Percentiles rank a stretch among this genome's conserved stretches.
These are phyloP conservation scores for Passer montanus DNA, from an alignment of 2,113 vertebrate species.

Conservation along the genomic window DNA sequence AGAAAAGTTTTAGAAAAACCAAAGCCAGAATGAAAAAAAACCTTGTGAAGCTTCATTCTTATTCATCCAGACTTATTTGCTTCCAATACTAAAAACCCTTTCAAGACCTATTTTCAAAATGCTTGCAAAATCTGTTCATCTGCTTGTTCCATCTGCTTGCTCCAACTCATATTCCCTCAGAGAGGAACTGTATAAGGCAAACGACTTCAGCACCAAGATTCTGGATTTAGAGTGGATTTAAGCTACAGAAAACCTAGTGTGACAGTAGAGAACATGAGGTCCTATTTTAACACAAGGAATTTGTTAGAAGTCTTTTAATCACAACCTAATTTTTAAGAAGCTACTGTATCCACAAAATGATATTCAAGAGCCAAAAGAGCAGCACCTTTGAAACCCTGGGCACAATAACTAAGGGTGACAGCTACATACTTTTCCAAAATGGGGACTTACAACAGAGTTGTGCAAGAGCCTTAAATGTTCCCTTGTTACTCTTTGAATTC, in stretches of 20 bases:
- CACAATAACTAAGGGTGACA: neutral
- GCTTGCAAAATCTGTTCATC: conserved; percentile 30
- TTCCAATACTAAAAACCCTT: neutral
- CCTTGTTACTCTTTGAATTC: neutral
- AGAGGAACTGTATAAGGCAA: neutral
- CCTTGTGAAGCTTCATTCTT: neutral
- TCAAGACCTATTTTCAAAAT: conserved; percentile 44
- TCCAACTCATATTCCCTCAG: conserved; percentile 17
- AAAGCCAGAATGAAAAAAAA: neutral
- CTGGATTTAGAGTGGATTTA: neutral
- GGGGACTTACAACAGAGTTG: neutral
- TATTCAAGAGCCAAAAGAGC: neutral
- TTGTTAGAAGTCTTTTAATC: neutral
- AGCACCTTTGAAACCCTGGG: neutral
- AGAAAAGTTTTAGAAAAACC: neutral
- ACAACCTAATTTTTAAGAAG: neutral
- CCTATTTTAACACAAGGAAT: neutral
- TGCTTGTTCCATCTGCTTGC: conserved; percentile 48
- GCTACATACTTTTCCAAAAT: neutral
- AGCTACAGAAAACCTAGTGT: neutral
- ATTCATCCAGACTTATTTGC: neutral
- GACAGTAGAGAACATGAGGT: neutral
- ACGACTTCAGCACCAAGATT: neutral
- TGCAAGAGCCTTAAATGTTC: neutral
- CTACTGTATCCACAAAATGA: neutral